These are phyloP conservation scores for Pedetes capensis DNA, from an alignment of 2,113 vertebrate genomes.

Conservation along the genomic window DNA sequence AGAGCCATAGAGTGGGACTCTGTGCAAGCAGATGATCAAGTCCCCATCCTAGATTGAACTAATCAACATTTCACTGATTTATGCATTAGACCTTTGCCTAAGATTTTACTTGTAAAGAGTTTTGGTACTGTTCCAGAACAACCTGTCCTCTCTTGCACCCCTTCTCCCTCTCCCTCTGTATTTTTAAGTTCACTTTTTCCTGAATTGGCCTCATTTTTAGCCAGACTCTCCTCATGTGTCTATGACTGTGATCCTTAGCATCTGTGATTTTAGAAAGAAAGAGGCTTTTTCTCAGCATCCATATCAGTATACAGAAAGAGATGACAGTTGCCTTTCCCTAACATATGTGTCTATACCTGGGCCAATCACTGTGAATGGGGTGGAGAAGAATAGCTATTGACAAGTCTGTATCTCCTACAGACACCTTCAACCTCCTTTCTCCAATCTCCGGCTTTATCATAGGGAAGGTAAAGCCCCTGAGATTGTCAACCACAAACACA, in stretches of 20 bases:
- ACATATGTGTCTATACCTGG: neutral
- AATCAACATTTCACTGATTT: neutral
- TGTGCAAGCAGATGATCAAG: neutral
- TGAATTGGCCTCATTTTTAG: neutral
- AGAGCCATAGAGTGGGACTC: neutral
- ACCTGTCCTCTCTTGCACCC: too few relatives aligned
- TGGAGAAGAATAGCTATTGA: neutral
- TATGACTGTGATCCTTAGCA: neutral
- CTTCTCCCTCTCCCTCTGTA: neutral
- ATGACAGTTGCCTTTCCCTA: neutral
- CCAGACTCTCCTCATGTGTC: neutral
- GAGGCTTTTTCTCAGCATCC: neutral
- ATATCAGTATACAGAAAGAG: neutral
- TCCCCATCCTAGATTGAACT: neutral
- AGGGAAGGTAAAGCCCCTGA: neutral
- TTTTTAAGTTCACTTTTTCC: neutral
- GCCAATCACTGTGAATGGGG: neutral
- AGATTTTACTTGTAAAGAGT: neutral
- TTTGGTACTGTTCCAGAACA: neutral
- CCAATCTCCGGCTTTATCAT: neutral
- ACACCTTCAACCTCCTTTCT: neutral
- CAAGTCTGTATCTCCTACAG: neutral
- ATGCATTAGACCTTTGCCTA: neutral
- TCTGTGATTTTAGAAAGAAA: neutral
- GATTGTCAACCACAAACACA: neutral